Percentiles rank a stretch among this genome's conserved stretches.
Evolutionary conservation across 2,888 invertebrate species (phyloP).

Genomic region (Cyaniris semiargus): DNA sequence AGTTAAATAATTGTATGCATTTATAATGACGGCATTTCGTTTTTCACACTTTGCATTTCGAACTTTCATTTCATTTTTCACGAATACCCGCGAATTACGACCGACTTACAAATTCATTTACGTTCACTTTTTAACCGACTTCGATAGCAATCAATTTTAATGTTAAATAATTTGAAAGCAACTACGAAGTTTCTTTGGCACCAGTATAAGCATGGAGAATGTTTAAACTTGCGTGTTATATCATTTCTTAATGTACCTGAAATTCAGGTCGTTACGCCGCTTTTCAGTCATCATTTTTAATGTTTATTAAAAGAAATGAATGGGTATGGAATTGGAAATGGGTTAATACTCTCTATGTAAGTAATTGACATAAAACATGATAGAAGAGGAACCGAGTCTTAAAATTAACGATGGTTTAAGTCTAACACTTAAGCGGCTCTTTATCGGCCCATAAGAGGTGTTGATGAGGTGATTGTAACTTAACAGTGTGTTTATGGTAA

Average conservation of each 20-base stretch:
- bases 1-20: not conserved
- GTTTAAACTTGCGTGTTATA: not conserved
- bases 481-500: constrained; percentile 15
- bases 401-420: not conserved
- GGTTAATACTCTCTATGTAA: no score
- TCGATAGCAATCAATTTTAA: not conserved
- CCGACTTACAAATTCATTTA: not conserved
- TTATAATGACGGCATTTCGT: not conserved
- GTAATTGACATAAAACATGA: no score
- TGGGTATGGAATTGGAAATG: no score
- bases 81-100: not conserved
- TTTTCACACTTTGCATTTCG: not conserved
- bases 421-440: not conserved
- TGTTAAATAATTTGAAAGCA: no score
- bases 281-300: not conserved
- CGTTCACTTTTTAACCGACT: not conserved
- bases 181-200: not conserved
- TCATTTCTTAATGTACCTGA: not conserved
- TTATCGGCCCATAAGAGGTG: not conserved
- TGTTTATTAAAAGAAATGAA: no score
- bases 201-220: not conserved
- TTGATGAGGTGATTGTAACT: not conserved
- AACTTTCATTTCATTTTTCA: constrained; percentile 18
- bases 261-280: not conserved
- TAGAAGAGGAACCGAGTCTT: not conserved